Conservation (phyloP, 2,113 vertebrate genomes). For the Microcebus griseorufus region DNA sequence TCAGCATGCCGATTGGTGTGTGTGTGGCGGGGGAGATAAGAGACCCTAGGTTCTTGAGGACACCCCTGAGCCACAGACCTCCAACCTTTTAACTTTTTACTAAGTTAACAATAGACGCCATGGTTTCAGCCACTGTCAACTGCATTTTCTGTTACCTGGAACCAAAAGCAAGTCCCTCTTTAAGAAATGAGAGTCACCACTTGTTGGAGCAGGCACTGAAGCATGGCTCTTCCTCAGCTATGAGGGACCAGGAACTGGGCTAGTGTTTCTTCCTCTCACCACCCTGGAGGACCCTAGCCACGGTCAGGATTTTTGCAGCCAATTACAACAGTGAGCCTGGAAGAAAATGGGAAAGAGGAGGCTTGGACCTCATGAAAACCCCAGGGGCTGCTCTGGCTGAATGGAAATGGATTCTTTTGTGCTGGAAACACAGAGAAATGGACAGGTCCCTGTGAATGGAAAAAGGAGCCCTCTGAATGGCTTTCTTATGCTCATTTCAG, state of each 20-base stretch:
- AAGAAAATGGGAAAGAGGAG: conserved; percentile 22
- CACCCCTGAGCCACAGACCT: not conserved
- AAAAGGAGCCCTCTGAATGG: conserved; percentile 51
- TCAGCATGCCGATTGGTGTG: no score
- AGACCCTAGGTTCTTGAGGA: not conserved
- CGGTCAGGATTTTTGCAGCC: not conserved
- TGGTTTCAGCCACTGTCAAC: not conserved
- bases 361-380: not conserved
- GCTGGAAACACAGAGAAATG: conserved; percentile 63
- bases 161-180: not conserved
- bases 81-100: not conserved
- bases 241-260: not conserved
- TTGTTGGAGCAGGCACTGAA: not conserved
- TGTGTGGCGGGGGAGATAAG: no score
- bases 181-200: not conserved
- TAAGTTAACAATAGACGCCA: not conserved
- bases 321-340: not conserved
- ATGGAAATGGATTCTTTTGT: conserved; percentile 75
- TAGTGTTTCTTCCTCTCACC: not conserved
- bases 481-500: conserved; percentile 61
- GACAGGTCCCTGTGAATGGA: conserved; percentile 62
- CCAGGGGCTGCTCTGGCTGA: conserved; percentile 14
- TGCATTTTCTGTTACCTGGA: not conserved
- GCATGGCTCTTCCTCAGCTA: not conserved
- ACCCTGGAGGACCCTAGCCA: not conserved